Base-by-base conservation (phyloP, 2,888 invertebrate genomes). In the Galerucella pusilla region DNA sequence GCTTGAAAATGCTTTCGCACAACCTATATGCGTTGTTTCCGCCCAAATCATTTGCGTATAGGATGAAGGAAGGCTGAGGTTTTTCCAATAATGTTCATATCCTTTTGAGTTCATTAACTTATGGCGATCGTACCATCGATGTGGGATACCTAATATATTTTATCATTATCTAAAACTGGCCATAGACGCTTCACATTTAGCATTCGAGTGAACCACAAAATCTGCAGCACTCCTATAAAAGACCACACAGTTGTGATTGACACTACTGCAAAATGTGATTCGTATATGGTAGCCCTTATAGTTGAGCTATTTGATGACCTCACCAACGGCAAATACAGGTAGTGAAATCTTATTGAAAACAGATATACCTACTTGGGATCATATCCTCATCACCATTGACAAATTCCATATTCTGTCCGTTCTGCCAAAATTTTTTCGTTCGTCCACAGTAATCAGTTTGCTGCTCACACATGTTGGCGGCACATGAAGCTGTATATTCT, bases 401-500 rank as follows among this genome's bases (percentile, higher is more conserved):
- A 16, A 65, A n/a, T 46, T 65, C 64, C 11, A 65, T 65, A 45
- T 77, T 79, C 60, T 79, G 79, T 2, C 79, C 79, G 16, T 71
- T 74, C 3, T 9, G 11, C 10, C 12, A 3, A 57, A 67, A 75
- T 28, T 64, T 77, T 25, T 49, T 16, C 16, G 81, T 80, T 28
- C 64, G 57, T 16, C 77, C 61, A 57, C 80, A 80, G 10, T 46
- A n/a, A 59, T 81, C 80, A 25, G 79, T 78, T 20, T 73, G 61
- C 28, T 68, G 70, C 20, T 57, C 52, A 52, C 81, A 81, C 20
- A 52, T 61, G n/a, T 78, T 77, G 4, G 77, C 73, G 75, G 77
- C 75, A 72, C 81, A 81, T 16, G 68, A 67, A 2, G 81, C 79
- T 12, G 79, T 75, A 70, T 74, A 80, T 65, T 81, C 81, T 14